Percentiles rank a stretch among this genome's conserved stretches.
phyloP scores from a whole-genome alignment of 2,888 invertebrate genomes.

The Aleiodes testaceus region DNA sequence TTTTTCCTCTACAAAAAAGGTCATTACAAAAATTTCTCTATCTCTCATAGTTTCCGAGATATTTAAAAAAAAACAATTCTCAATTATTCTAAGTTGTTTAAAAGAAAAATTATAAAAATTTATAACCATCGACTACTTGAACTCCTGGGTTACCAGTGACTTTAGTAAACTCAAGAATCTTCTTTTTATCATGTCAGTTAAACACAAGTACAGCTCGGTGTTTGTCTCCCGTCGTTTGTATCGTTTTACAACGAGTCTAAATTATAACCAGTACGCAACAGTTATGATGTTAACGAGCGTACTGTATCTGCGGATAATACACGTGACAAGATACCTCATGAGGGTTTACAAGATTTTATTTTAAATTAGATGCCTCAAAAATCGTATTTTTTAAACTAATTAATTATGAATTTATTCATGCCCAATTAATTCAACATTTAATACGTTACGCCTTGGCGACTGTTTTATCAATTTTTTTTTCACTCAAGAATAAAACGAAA shows the following conservation, averaged over 20 bases:
- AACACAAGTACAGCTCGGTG: conserved; percentile 42
- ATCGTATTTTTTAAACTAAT: too few relatives aligned
- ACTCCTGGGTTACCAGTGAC: conserved; percentile 54
- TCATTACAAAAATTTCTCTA: too few relatives aligned
- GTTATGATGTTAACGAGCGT: conserved; percentile 69
- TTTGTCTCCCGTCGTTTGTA: conserved; percentile 53
- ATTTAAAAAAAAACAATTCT: too few relatives aligned
- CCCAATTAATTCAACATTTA: conserved; percentile 38
- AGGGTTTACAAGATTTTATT: too few relatives aligned
- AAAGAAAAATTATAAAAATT: conserved; percentile 55
- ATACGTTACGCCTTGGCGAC: conserved; percentile 26
- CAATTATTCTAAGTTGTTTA: not conserved
- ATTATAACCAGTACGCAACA: conserved; percentile 64
- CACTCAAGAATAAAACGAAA: conserved; percentile 48
- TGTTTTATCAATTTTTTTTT: conserved; percentile 32
- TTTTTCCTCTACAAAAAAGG: too few relatives aligned
- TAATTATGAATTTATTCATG: conserved; percentile 1
- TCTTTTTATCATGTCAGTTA: conserved; percentile 68
- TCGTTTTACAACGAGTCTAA: conserved; percentile 69
- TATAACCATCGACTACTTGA: conserved; percentile 58
- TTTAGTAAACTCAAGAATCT: conserved; percentile 69
- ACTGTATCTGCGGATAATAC: conserved; percentile 10
- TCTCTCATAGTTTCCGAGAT: too few relatives aligned
- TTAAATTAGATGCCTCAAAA: too few relatives aligned
- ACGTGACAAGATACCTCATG: too few relatives aligned